Evolutionary conservation across 2,113 vertebrate species (phyloP).

Genomic region (Platichthys flesus): DNA sequence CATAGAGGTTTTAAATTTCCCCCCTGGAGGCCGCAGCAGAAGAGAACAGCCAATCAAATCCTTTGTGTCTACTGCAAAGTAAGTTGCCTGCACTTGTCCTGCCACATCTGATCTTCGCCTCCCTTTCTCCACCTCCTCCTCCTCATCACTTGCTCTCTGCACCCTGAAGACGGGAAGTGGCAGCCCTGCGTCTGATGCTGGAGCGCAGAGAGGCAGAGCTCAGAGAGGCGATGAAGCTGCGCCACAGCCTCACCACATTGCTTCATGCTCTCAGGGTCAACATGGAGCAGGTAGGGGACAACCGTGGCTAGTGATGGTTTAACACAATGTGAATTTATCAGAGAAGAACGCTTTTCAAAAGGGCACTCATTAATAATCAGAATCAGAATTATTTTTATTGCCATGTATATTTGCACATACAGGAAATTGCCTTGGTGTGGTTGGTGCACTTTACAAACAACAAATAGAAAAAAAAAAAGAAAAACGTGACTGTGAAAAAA

Average conservation of each 20-base stretch:
- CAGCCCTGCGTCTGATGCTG: conserved; percentile 70
- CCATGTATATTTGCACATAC: no score
- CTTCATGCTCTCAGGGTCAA: conserved; percentile 74
- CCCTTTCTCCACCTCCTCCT: not conserved
- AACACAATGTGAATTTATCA: not conserved
- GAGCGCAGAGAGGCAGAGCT: conserved; percentile 82
- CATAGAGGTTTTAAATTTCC: conserved; percentile 78
- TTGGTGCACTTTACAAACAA: no score
- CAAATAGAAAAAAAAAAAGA: no score
- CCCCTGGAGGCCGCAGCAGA: conserved; percentile 51
- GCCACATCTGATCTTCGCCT: not conserved
- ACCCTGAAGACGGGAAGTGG: conserved; percentile 72
- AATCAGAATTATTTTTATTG: no score
- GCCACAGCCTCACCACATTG: conserved; percentile 74
- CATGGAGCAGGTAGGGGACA: conserved; percentile 70
- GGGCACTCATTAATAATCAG: no score
- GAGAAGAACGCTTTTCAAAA: not conserved
- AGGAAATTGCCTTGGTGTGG: no score
- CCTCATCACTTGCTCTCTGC: not conserved
- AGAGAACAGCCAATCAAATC: conserved; percentile 35
- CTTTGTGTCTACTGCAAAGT: conserved; percentile 58
- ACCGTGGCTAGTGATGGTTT: not conserved
- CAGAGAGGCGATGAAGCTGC: conserved; percentile 77
- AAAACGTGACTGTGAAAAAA: no score
- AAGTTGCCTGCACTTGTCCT: not conserved